Conservation (phyloP, 2,113 vertebrate species). For the Cynocephalus volans region DNA sequence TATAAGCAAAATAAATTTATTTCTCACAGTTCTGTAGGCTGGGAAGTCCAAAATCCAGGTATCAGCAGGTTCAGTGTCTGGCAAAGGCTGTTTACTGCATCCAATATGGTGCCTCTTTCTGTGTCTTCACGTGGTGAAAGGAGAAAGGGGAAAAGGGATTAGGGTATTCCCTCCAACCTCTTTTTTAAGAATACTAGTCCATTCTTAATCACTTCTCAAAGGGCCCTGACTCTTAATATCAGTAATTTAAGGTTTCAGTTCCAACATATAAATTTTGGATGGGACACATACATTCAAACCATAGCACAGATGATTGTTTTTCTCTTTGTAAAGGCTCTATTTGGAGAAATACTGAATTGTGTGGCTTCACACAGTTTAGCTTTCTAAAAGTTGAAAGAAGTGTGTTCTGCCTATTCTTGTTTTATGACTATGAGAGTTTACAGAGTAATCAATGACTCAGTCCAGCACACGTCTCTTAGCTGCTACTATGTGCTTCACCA, state of each 20-base stretch:
- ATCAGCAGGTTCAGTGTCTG: neutral
- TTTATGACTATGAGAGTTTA: neutral
- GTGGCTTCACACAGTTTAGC: neutral
- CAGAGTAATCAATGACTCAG: neutral
- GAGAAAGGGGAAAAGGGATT: neutral
- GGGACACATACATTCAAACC: neutral
- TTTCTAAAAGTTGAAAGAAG: conserved; percentile 27
- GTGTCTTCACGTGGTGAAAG: neutral
- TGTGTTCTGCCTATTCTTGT: neutral
- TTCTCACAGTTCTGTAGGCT: neutral
- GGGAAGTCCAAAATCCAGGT: neutral
- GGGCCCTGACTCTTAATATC: neutral
- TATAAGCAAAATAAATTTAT: neutral
- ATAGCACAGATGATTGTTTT: neutral
- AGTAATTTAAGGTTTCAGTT: neutral
- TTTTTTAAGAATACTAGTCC: neutral
- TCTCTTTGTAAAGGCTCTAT: neutral
- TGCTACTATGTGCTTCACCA: neutral
- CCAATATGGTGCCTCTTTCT: neutral
- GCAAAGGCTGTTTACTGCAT: neutral
- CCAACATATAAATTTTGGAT: neutral
- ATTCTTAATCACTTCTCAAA: neutral
- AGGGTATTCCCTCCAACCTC: neutral
- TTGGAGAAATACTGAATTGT: neutral
- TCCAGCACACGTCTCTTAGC: neutral